Base-by-base conservation (phyloP, 1,140 invertebrate genomes). In the Drosophila asahinai region DNA sequence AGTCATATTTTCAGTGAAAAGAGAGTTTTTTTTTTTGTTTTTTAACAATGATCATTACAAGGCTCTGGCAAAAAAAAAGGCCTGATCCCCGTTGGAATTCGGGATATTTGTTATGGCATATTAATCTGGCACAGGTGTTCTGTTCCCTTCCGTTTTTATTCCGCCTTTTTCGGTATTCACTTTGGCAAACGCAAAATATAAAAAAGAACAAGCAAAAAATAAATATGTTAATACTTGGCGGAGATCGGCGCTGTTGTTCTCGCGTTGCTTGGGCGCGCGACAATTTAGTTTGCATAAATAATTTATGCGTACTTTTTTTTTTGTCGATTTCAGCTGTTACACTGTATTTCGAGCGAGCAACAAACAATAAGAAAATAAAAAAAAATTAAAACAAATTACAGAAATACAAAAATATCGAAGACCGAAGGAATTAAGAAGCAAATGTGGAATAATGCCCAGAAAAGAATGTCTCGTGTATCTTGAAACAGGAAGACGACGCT, bases 281-380 rank as follows among this genome's bases (percentile, higher is more conserved):
- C 67, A 60, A 60, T 77, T 78, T 57, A 61, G 75, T 77, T 70
- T 51, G 64, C 75, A 78, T 78, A 78, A 78, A 70, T 77, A 78
- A 78, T 78, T 77, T 78, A 77, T 78, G 75, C 64, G 60, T 51
- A 33, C 55, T 54, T 49, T 71, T 60, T 71, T 60, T 51, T 55
- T 71, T 25, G 22, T 25, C 3, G 22, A 25, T 25, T 25, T 22
- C 42, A 51, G 65, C 38, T 47, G 15, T 72, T 40, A 17, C 52
- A 30, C 42, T n/a, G 60, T 52, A 52, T 52, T 62, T 27, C 7
- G 1, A 27, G 19, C 2, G 6, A 51, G 25, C 15, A 30, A 43
- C 15, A 33, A 47, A 55, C 54, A 57, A 57, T 40, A 40, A 15
- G 36, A 57, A 40, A 55, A 9, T 2, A 30, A 27, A 60, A 61